Evolutionary conservation across 2,888 invertebrate genomes (phyloP), one percentile per base, ranked within the genome.

Genomic region (Sinhomidia bicolor): DNA sequence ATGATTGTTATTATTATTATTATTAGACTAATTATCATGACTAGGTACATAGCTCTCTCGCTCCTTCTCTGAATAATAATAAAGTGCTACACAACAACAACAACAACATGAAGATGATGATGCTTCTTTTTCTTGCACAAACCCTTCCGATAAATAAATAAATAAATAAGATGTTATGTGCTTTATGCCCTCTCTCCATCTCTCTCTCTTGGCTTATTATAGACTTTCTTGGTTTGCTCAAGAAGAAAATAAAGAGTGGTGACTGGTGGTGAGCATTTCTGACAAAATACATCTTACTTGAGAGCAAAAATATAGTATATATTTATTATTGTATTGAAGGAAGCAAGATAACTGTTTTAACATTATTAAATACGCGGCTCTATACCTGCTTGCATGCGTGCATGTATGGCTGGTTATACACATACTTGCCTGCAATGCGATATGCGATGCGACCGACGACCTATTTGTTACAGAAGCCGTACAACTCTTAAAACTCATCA

Each of bases 11-110:
- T 85, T 44, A 85, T 85, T 44, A 85, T 85, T 85, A 62, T 85
- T 85, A 85, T 83, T 83, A 71, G 62, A 74, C 85, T 85, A 85
- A 85, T 79, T 85, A 79, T 85, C 85, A 79, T 85, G 85, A 85
- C 68, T 79, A 78, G 68, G 54, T 47, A 68, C 41, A n/a, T n/a
- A n/a, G n/a, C n/a, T n/a, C n/a, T n/a, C 23, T 82, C 57, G 9
- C 5, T 51, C 17, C 76, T 14, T 51, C 80, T 83, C 84, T 57
- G 84, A 84, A 84, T 84, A 84, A 76, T 76, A 76, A 83, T 47
- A 68, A 65, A 68, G 36, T 36, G 36, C 41, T 68, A 14, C 36
- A 62, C 62, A 57, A 9, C 14, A 26, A 12, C 65, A n/a, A n/a
- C n/a, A n/a, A n/a, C n/a, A n/a, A n/a, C n/a, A n/a, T n/a, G n/a